Percentiles rank a stretch among this genome's conserved stretches.
These are phyloP conservation scores for Xenopus tropicalis DNA, from an alignment of 2,113 vertebrate species.

Conservation along the genomic window UCB_Xtro_10.0 CM004446.2:125078001-125078500, in stretches of 20 bases:
- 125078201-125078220: slow-evolving; percentile 67
- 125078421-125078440: too few relatives aligned
- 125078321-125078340: slow-evolving; percentile 69
- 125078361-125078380: slow-evolving; percentile 26
- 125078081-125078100: slow-evolving; percentile 76
- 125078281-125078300: slow-evolving; percentile 76
- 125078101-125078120: slow-evolving; percentile 54
- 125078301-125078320: slow-evolving; percentile 72
- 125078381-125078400: slow-evolving; percentile 12
- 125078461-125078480: too few relatives aligned
- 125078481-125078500: too few relatives aligned
- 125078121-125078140: slow-evolving; percentile 64
- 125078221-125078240: slow-evolving; percentile 61
- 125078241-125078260: slow-evolving; percentile 60
- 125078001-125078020: too few relatives aligned
- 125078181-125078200: slow-evolving; percentile 68
- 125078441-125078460: too few relatives aligned
- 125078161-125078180: slow-evolving; percentile 74
- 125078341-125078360: slow-evolving; percentile 76
- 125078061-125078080: slow-evolving; percentile 77
- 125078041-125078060: slow-evolving; percentile 74
- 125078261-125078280: slow-evolving; percentile 67
- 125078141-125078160: slow-evolving; percentile 70
- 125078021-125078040: too few relatives aligned
- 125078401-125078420: not conserved